Evolutionary conservation across 2,888 invertebrate species (phyloP).

Genomic region (Hirtodrosophila duncani): DNA sequence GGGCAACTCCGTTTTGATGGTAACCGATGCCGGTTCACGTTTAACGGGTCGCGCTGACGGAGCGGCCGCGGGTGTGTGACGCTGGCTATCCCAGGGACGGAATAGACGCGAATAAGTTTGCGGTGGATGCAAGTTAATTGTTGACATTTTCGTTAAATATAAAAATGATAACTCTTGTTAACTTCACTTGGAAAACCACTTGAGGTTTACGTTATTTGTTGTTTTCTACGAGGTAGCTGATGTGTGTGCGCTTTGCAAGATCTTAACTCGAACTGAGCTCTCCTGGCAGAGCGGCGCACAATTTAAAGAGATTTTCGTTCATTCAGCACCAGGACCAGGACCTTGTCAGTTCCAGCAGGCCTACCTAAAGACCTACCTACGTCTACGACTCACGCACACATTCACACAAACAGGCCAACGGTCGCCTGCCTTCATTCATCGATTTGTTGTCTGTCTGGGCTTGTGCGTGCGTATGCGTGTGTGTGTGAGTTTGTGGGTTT

Average conservation of each 20-base stretch:
- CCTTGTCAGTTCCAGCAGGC: conserved; percentile 23
- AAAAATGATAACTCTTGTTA: too few species aligned
- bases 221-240: conserved; percentile 30
- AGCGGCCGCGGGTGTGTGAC: conserved; percentile 31
- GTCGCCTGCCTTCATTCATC: conserved; percentile 55
- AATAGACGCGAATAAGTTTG: conserved; percentile 81
- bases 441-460: conserved; percentile 64
- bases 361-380: conserved; percentile 56
- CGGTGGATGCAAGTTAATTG: conserved; percentile 74
- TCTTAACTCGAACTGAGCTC: conserved; percentile 74
- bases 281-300: conserved; percentile 45
- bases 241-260: conserved; percentile 65
- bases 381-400: conserved; percentile 12
- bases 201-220: conserved; percentile 2
- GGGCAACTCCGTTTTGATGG: conserved; percentile 46
- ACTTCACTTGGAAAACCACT: conserved; percentile 4
- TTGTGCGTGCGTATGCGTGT: conserved; percentile 56
- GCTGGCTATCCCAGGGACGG: conserved; percentile 82
- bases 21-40: conserved; percentile 33
- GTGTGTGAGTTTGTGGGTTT: too few species aligned
- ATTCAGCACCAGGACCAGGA: conserved; percentile 40
- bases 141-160: conserved; percentile 65
- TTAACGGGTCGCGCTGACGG: conserved; percentile 41
- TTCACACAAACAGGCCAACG: conserved; percentile 1
- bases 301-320: conserved; percentile 67